Percentiles rank a stretch among this genome's conserved stretches.
Evolutionary conservation across 1,140 invertebrate species (phyloP).

Genomic region (Aphidius gifuensis): DNA sequence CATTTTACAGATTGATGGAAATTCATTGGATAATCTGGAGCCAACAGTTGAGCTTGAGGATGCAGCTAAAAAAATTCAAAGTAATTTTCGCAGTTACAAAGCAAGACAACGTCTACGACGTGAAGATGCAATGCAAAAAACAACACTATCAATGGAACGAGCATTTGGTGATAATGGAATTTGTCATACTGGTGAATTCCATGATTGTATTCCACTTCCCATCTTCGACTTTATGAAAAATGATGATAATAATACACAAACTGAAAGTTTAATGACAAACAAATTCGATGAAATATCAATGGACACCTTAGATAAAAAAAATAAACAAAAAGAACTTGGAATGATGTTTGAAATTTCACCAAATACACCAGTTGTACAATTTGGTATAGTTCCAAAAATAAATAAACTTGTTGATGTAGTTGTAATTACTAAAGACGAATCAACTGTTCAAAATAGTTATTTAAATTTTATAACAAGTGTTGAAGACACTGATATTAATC

Average conservation of each 20-base stretch:
- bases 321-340: conserved; percentile 4
- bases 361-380: conserved; percentile 20
- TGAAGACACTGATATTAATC: conserved; percentile 27
- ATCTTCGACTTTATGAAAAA: conserved; percentile 26
- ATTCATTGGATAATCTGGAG: not conserved
- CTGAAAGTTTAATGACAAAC: not conserved
- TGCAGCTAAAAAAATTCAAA: conserved; percentile 56
- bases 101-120: conserved; percentile 35
- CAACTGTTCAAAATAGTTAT: conserved; percentile 35
- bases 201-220: conserved; percentile 45
- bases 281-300: not conserved
- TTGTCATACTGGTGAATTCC: conserved; percentile 49
- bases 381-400: conserved; percentile 15
- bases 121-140: conserved; percentile 34
- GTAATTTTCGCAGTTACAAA: conserved; percentile 49
- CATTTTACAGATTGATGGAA: not conserved
- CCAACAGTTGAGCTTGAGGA: conserved; percentile 19
- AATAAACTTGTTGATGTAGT: conserved; percentile 23
- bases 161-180: conserved; percentile 29
- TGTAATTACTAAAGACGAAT: conserved; percentile 27
- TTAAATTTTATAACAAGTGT: conserved; percentile 44
- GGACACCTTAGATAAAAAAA: not conserved
- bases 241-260: not conserved
- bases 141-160: conserved; percentile 31
- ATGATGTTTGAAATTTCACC: conserved; percentile 20